Evolutionary conservation across 2,797 vertebrate species (phyloP).

Genomic region (Neoniphon sammara): DNA sequence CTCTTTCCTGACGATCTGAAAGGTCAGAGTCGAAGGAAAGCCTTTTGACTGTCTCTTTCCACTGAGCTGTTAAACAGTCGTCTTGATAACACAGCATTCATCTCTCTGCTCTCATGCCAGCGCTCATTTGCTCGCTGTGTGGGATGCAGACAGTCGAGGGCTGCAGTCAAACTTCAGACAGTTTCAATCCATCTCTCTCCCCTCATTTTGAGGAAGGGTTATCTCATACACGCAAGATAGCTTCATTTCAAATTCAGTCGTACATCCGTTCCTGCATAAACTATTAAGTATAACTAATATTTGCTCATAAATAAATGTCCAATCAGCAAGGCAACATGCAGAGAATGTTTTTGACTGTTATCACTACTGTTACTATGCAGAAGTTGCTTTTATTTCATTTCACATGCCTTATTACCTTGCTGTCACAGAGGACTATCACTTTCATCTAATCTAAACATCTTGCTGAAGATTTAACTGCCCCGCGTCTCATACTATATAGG

Average conservation of each 20-base stretch:
- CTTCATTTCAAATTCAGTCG: neutral
- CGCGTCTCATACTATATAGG: neutral
- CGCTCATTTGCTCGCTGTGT: constrained; percentile 60
- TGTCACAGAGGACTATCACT: constrained; percentile 13
- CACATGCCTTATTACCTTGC: neutral
- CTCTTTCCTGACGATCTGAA: constrained; percentile 48
- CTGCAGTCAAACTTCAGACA: constrained; percentile 51
- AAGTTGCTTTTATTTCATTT: neutral
- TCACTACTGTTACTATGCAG: constrained; percentile 4
- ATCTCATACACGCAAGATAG: constrained; percentile 1
- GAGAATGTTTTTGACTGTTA: neutral
- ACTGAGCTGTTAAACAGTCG: constrained; percentile 72
- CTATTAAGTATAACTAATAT: neutral
- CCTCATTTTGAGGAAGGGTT: constrained; percentile 28
- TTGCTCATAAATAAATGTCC: neutral
- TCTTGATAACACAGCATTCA: constrained; percentile 64
- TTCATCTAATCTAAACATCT: constrained; percentile 12
- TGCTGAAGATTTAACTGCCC: constrained; percentile 1
- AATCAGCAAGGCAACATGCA: neutral
- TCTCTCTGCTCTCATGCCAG: constrained; percentile 54
- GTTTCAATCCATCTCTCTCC: constrained; percentile 50
- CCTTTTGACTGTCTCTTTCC: constrained; percentile 75
- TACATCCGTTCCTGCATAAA: neutral
- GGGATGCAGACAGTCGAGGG: constrained; percentile 66
- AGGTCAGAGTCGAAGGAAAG: constrained; percentile 61